These are phyloP conservation scores for Apamea epomidion DNA, from an alignment of 2,888 invertebrate species.

Conservation along the genomic window DNA sequence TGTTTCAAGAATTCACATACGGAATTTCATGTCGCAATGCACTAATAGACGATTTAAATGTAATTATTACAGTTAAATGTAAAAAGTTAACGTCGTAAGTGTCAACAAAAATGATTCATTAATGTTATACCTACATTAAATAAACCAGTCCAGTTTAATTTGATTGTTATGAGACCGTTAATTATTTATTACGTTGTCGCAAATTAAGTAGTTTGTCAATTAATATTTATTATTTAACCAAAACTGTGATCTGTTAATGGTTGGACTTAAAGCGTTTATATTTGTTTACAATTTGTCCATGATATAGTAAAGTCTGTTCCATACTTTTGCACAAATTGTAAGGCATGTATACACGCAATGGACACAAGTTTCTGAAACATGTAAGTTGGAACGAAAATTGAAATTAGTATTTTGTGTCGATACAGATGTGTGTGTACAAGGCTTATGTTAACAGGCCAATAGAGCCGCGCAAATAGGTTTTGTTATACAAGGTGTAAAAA, in stretches of 20 bases:
- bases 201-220: conserved; percentile 41
- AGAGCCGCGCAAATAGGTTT: neutral
- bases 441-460: neutral
- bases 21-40: conserved; percentile 61
- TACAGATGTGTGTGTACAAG: neutral
- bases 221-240: conserved; percentile 20
- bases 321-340: neutral
- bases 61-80: conserved; percentile 55
- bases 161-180: conserved; percentile 11
- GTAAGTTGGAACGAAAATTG: neutral
- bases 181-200: conserved; percentile 28
- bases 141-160: conserved; percentile 54
- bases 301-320: neutral
- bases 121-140: conserved; percentile 32
- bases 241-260: conserved; percentile 6
- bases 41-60: conserved; percentile 60
- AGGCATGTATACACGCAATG: neutral
- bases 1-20: conserved; percentile 56
- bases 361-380: neutral
- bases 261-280: neutral
- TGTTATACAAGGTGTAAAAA: conserved; percentile 44
- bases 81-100: conserved; percentile 58
- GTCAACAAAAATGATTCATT: conserved; percentile 56
- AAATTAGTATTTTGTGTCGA: neutral
- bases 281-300: neutral